These are phyloP conservation scores for Cyprinodon tularosa DNA, from an alignment of 2,113 vertebrate species.

Conservation along the genomic window DNA sequence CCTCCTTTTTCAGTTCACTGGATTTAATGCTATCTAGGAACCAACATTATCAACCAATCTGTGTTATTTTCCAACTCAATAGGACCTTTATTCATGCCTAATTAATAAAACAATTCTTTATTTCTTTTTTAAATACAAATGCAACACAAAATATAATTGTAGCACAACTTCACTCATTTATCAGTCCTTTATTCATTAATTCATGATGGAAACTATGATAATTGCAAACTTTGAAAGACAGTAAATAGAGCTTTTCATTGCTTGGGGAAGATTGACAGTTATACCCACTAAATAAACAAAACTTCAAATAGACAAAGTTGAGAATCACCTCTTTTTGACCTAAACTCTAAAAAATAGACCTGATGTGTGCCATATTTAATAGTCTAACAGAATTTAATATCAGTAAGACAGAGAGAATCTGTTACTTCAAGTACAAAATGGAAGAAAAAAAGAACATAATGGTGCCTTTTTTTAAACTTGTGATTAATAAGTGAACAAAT, in stretches of 20 bases:
- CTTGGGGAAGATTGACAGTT: not conserved
- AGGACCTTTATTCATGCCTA: not conserved
- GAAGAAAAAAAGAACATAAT: not conserved
- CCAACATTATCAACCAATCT: not conserved
- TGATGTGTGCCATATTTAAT: not conserved
- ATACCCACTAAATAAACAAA: not conserved
- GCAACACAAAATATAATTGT: not conserved
- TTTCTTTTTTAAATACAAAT: not conserved
- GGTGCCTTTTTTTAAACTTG: not conserved
- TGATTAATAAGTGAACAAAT: not conserved
- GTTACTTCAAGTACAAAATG: not conserved
- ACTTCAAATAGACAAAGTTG: not conserved
- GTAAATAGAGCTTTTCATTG: not conserved
- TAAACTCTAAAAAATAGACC: not conserved
- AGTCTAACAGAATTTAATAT: not conserved
- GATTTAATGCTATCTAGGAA: not conserved
- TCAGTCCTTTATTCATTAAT: not conserved
- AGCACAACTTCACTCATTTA: not conserved
- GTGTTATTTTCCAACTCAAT: not conserved
- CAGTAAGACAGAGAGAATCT: not conserved
- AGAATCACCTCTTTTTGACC: not conserved
- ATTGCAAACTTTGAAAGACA: not conserved
- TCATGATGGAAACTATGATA: not conserved
- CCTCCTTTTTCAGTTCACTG: constrained; percentile 68
- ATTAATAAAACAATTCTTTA: not conserved